Conservation (phyloP, 2,113 vertebrate genomes). For the Mesoclemmys tuberculata region DNA sequence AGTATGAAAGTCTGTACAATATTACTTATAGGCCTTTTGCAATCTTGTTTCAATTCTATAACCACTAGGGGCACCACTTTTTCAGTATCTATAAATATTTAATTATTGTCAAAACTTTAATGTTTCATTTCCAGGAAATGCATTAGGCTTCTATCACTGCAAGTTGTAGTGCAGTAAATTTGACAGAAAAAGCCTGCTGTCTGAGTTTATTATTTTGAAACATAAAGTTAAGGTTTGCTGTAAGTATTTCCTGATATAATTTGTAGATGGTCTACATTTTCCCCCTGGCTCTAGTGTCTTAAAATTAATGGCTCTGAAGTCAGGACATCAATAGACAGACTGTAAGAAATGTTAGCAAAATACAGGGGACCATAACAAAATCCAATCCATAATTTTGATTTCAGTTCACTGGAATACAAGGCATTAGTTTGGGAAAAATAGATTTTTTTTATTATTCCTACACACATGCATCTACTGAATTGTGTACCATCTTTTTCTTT, state of each 20-base stretch:
- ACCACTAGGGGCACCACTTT: background rate
- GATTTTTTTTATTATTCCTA: background rate
- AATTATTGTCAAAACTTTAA: background rate
- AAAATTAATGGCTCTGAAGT: background rate
- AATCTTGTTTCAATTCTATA: background rate
- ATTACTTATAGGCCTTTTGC: fast-evolving
- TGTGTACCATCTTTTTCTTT: background rate
- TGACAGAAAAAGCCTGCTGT: background rate
- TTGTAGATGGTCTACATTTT: background rate
- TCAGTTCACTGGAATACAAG: background rate
- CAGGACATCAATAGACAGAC: background rate
- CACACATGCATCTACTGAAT: background rate
- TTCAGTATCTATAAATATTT: background rate
- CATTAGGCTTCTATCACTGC: background rate
- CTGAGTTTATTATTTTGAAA: background rate
- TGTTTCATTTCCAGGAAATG: background rate
- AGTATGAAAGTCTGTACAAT: fast-evolving
- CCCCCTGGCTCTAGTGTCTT: background rate
- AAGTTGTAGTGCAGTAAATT: background rate
- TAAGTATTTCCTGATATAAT: background rate
- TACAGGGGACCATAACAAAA: background rate
- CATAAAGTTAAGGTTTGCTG: background rate
- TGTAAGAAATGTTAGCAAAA: background rate
- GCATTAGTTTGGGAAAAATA: background rate
- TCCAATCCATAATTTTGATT: background rate